Percentiles rank a stretch among this genome's conserved stretches.
phyloP scores from a whole-genome alignment of 2,113 vertebrate genomes.

The Lampris megalopsis region DNA sequence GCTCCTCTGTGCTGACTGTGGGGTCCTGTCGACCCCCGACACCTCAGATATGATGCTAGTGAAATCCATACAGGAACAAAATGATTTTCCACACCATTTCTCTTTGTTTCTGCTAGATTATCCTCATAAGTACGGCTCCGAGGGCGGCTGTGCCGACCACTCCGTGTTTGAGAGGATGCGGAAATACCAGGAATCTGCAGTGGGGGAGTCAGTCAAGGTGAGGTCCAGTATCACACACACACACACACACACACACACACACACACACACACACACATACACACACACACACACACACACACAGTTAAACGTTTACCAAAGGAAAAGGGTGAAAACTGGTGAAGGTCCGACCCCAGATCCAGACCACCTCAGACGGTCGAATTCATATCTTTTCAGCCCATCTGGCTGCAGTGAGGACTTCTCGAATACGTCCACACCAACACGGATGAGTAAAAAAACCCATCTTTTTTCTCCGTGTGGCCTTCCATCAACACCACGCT shows the following conservation, averaged over 20 bases:
- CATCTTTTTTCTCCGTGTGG: too few relatives aligned
- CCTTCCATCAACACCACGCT: too few relatives aligned
- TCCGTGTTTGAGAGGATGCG: constrained; percentile 90
- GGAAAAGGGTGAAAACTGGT: constrained; percentile 18
- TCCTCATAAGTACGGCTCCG: constrained; percentile 90
- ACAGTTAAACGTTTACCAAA: constrained; percentile 35
- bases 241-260: not conserved
- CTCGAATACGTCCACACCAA: too few relatives aligned
- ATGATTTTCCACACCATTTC: constrained; percentile 7
- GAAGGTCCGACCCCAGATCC: constrained; percentile 3
- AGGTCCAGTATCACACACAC: constrained; percentile 34
- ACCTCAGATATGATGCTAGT: not conserved
- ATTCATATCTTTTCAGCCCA: constrained; percentile 1
- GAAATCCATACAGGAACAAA: constrained; percentile 27
- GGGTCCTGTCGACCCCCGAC: not conserved
- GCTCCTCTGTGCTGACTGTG: not conserved
- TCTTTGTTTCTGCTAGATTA: constrained; percentile 65
- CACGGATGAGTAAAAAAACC: too few relatives aligned
- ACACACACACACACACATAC: constrained; percentile 1
- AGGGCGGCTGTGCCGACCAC: constrained; percentile 94
- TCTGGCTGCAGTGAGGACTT: not conserved
- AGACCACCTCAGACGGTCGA: not conserved
- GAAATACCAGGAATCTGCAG: constrained; percentile 84
- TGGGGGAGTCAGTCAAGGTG: constrained; percentile 78
- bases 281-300: not conserved